phyloP scores from a whole-genome alignment of 2,113 vertebrate genomes.

The Platichthys flesus region DNA sequence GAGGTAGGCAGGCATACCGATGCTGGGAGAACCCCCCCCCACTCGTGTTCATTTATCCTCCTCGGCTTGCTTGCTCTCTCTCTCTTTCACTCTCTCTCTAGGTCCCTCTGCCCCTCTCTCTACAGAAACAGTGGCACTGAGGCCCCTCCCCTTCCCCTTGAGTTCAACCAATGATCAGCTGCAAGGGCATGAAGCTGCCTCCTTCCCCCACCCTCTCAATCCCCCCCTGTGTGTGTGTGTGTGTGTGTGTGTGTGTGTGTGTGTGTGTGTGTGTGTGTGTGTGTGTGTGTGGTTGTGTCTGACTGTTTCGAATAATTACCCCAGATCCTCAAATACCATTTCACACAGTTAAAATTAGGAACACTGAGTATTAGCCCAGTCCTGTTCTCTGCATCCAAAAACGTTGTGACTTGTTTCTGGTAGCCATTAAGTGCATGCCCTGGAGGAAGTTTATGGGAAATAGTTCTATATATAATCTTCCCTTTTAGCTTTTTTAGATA shows the following conservation, averaged over 20 bases:
- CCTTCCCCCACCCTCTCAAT: constrained; percentile 42
- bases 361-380: background rate
- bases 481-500: background rate
- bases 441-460: constrained; percentile 23
- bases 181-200: constrained; percentile 61
- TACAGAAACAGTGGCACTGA: constrained; percentile 74
- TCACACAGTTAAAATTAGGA: constrained; percentile 41
- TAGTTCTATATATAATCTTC: constrained; percentile 22
- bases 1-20: constrained; percentile 63
- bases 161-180: constrained; percentile 76
- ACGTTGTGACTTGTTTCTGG: constrained; percentile 14
- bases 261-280: background rate
- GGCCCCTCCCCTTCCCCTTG: constrained; percentile 72
- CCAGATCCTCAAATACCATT: constrained; percentile 28
- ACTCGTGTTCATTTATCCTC: constrained; percentile 64
- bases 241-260: background rate
- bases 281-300: background rate
- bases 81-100: constrained; percentile 38
- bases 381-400: background rate
- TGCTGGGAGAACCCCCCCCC: constrained; percentile 61
- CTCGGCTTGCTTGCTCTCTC: constrained; percentile 26
- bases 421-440: constrained; percentile 20
- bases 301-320: constrained; percentile 29
- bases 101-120: constrained; percentile 61
- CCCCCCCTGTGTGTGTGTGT: background rate